A percentile compares a stretch with the other conserved stretches of the same genome.
Evolutionary conservation across 2,113 vertebrate genomes (phyloP).

Genomic region (Albula goreensis): DNA sequence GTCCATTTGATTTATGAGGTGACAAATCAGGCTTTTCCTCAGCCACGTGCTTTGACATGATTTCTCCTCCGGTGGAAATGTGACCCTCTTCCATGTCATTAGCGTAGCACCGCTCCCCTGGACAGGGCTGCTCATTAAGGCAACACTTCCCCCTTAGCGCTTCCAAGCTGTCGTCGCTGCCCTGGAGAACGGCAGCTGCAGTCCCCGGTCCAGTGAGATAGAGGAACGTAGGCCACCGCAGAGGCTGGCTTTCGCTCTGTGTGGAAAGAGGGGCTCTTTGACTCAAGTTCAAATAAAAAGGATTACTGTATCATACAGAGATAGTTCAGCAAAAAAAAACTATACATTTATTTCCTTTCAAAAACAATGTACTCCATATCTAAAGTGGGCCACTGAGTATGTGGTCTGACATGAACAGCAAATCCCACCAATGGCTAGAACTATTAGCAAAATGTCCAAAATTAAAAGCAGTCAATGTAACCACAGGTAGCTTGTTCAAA

Average conservation of each 20-base stretch:
- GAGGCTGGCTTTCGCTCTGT: slow-evolving; percentile 67
- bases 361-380: too few relatives aligned
- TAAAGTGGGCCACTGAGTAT: too few relatives aligned
- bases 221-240: slow-evolving; percentile 40
- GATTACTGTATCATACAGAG: background rate
- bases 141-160: background rate
- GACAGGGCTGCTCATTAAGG: slow-evolving; percentile 14
- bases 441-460: too few relatives aligned
- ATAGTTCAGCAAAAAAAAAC: background rate
- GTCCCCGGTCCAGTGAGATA: slow-evolving; percentile 40
- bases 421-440: too few relatives aligned
- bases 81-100: slow-evolving; percentile 3
- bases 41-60: background rate
- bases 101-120: slow-evolving; percentile 11
- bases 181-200: slow-evolving; percentile 30
- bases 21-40: background rate
- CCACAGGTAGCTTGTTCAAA: too few relatives aligned
- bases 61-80: background rate
- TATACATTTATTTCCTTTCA: too few relatives aligned
- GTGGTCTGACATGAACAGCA: too few relatives aligned
- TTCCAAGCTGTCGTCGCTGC: background rate
- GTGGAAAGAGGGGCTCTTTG: slow-evolving; percentile 59
- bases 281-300: background rate
- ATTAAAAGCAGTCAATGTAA: too few relatives aligned
- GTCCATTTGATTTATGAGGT: slow-evolving; percentile 11